A percentile compares a stretch with the other conserved stretches of the same genome.
Conservation (phyloP, 2,888 invertebrate genomes). For the Andrena flavipes region DNA sequence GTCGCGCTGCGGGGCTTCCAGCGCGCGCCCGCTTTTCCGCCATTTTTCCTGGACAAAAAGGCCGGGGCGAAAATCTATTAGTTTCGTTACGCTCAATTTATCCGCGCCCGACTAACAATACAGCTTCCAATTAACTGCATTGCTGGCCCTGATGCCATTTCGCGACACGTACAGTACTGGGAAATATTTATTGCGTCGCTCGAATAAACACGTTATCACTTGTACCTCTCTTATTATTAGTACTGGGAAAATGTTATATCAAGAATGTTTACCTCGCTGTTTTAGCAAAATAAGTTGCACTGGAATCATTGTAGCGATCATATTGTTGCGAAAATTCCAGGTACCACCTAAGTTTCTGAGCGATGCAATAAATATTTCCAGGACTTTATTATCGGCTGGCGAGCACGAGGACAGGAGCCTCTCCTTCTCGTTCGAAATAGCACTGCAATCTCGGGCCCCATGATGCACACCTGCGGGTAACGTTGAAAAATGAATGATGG, state of each 20-base stretch:
- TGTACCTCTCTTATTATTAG: no score
- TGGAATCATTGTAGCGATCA: no score
- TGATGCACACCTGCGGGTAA: background rate
- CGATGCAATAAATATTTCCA: no score
- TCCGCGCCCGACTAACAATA: slow-evolving; percentile 16
- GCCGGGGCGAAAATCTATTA: slow-evolving; percentile 19
- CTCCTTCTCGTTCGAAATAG: background rate
- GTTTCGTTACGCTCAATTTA: slow-evolving; percentile 35
- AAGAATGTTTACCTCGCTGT: no score
- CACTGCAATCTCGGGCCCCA: background rate
- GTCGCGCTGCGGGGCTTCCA: background rate
- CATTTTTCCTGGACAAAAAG: slow-evolving; percentile 4
- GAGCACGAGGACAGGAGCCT: background rate
- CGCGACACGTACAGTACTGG: background rate
- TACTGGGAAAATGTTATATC: no score
- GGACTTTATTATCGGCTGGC: background rate
- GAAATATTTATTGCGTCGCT: no score
- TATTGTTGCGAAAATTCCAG: no score
- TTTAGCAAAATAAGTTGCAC: no score
- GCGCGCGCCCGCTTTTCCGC: background rate
- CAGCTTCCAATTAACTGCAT: slow-evolving; percentile 30
- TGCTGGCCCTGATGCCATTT: slow-evolving; percentile 23
- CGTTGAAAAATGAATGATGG: background rate
- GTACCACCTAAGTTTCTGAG: no score
- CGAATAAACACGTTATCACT: no score